Evolutionary conservation across 2,113 vertebrate genomes (phyloP).

Genomic region (Ploceus nigricollis): DNA sequence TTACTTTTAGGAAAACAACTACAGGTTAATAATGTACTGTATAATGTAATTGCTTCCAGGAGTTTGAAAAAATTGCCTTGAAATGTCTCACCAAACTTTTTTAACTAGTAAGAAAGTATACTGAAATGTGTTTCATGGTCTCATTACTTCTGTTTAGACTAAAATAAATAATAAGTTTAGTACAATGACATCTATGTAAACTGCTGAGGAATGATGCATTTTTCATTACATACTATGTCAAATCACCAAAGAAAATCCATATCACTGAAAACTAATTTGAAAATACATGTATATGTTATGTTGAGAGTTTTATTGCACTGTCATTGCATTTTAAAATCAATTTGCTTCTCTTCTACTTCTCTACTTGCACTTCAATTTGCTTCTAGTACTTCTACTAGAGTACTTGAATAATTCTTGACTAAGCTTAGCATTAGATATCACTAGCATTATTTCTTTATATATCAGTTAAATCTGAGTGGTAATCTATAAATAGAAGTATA

Average conservation of each 20-base stretch:
- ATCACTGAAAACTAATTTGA: not conserved
- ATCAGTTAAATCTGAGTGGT: not conserved
- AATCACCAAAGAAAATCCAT: not conserved
- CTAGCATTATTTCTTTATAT: not conserved
- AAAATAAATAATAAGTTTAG: not conserved
- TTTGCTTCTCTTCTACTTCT: not conserved
- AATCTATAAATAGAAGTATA: not conserved
- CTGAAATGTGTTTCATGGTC: not conserved
- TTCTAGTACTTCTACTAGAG: not conserved
- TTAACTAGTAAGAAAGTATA: not conserved
- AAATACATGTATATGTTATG: not conserved
- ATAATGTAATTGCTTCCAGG: not conserved
- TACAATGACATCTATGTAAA: not conserved
- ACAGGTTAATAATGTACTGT: not conserved
- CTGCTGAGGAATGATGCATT: not conserved
- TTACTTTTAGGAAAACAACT: not conserved
- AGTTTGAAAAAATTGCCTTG: not conserved
- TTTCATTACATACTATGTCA: not conserved
- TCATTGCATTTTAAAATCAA: not conserved
- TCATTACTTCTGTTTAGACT: not conserved
- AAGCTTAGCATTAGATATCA: not conserved
- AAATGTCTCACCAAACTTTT: not conserved
- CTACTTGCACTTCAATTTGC: not conserved
- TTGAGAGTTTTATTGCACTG: not conserved
- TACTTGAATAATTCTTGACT: not conserved